These are phyloP conservation scores for Chloromyia formosa DNA, from an alignment of 2,888 invertebrate genomes.

Conservation along the genomic window DNA sequence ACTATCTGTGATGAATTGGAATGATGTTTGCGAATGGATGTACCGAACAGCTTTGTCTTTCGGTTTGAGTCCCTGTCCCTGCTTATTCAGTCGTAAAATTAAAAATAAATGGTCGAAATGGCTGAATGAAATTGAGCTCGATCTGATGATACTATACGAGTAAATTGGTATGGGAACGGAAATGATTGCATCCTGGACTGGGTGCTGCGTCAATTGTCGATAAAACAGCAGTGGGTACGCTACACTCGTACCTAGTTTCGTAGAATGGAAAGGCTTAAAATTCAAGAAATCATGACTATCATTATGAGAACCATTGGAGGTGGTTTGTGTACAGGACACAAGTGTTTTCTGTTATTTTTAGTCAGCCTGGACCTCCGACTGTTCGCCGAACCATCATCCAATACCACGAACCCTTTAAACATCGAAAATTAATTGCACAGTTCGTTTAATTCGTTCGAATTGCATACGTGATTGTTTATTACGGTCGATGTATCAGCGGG, in stretches of 20 bases:
- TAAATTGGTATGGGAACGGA: background rate
- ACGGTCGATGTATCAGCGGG: conserved; percentile 2
- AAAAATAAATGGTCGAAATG: conserved; percentile 39
- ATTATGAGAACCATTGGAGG: conserved; percentile 11
- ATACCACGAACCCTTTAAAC: conserved; percentile 3
- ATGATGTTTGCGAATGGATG: conserved; percentile 26
- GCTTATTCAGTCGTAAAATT: conserved; percentile 39
- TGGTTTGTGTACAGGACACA: conserved; percentile 1
- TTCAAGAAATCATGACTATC: conserved; percentile 23
- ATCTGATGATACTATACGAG: background rate
- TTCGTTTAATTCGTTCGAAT: conserved; percentile 2
- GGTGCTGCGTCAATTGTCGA: background rate
- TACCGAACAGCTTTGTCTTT: conserved; percentile 26
- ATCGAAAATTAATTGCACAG: conserved; percentile 11
- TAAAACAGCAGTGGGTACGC: background rate
- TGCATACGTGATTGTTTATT: background rate
- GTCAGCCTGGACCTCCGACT: background rate
- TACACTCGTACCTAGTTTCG: background rate
- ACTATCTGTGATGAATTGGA: conserved; percentile 14
- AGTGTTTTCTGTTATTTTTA: background rate
- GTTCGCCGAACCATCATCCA: too few species aligned
- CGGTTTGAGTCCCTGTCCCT: background rate
- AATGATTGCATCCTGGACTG: background rate
- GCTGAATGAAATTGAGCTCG: conserved; percentile 29
- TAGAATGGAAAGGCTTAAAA: background rate